Conservation (phyloP, 2,113 vertebrate genomes). For the Gallinago media region DNA sequence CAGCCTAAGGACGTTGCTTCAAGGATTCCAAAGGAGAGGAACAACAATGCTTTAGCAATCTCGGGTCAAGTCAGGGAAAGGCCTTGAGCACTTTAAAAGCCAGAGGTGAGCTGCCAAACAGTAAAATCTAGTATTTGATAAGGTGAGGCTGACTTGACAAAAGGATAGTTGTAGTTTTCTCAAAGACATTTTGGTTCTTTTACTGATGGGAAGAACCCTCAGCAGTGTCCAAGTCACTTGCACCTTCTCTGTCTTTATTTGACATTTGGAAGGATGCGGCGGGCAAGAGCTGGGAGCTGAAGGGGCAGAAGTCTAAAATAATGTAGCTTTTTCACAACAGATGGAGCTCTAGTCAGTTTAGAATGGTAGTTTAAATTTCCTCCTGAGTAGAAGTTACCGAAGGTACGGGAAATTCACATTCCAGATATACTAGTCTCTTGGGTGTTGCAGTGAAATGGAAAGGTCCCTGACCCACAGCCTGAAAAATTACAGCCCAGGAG, state of each 20-base stretch:
- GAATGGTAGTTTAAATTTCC: conserved; percentile 1
- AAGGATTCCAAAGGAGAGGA: neutral
- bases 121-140: neutral
- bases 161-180: neutral
- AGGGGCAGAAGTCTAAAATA: neutral
- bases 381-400: conserved; percentile 10
- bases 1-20: neutral
- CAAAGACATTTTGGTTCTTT: neutral
- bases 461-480: conserved; percentile 8
- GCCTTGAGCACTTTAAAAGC: neutral
- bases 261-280: neutral
- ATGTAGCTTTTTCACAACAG: neutral
- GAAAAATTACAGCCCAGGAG: conserved; percentile 37
- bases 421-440: conserved; percentile 31
- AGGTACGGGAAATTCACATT: neutral
- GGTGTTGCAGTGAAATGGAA: conserved; percentile 31
- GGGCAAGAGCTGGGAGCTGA: neutral
- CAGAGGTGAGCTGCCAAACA: neutral
- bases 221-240: neutral
- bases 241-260: neutral
- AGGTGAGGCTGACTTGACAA: neutral
- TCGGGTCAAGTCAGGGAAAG: neutral
- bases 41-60: neutral
- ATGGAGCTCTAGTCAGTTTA: neutral
- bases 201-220: neutral